Conservation (phyloP, 2,797 vertebrate species). For the Gambelia wislizenii region DNA sequence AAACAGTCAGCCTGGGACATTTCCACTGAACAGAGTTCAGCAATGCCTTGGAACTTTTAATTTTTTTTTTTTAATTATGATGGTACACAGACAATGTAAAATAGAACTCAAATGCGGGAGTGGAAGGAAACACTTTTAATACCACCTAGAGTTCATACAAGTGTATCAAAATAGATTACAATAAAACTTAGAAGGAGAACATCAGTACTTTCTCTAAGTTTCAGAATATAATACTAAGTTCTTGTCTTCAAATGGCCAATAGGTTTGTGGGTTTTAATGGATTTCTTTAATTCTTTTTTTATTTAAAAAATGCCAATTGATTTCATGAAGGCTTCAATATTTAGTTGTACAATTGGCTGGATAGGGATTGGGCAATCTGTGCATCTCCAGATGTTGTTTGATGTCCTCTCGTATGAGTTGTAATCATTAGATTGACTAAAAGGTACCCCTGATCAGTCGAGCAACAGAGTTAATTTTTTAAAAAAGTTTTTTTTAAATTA, state of each 20-base stretch:
- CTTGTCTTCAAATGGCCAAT: slow-evolving; percentile 10
- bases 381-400: neutral
- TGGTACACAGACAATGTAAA: neutral
- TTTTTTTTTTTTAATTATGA: neutral
- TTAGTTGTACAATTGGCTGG: neutral
- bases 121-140: neutral
- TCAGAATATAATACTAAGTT: neutral
- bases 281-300: neutral
- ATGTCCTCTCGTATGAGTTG: neutral
- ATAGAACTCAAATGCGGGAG: neutral
- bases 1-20: neutral
- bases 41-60: slow-evolving; percentile 14
- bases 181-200: neutral
- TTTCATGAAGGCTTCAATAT: neutral
- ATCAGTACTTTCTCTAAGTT: neutral
- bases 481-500: neutral
- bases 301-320: neutral
- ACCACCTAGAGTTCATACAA: neutral
- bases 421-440: neutral
- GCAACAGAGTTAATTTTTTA: neutral
- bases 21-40: slow-evolving; percentile 27
- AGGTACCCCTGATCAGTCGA: neutral
- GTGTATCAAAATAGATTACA: slow-evolving; percentile 10
- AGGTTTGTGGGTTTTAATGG: neutral
- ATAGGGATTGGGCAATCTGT: neutral